Conservation (phyloP, 2,797 vertebrate genomes). For the Geotrypetes seraphini region DNA sequence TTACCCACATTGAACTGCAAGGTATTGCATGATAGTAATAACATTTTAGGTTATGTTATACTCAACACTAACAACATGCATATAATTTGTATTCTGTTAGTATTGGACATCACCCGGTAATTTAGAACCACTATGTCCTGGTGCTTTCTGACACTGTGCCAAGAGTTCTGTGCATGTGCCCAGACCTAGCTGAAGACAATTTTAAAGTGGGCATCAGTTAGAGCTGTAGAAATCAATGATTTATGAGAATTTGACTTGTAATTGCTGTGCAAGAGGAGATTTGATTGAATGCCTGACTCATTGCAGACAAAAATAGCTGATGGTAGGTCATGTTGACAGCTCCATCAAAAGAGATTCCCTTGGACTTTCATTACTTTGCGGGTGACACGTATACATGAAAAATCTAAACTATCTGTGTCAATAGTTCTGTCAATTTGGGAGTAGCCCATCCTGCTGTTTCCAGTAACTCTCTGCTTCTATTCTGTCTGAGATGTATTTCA, state of each 20-base stretch:
- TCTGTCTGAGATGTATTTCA: neutral
- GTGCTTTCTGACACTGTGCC: too few species aligned
- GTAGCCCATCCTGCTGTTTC: neutral
- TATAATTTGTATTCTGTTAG: too few species aligned
- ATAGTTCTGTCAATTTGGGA: neutral
- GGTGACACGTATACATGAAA: neutral
- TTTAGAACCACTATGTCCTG: too few species aligned
- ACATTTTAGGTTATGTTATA: too few species aligned
- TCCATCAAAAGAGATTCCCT: neutral
- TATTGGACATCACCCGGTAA: too few species aligned
- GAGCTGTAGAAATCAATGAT: neutral
- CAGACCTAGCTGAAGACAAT: too few species aligned
- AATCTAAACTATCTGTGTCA: neutral
- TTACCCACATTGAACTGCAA: too few species aligned
- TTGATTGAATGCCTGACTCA: neutral
- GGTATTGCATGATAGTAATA: too few species aligned
- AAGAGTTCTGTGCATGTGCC: too few species aligned
- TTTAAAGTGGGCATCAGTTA: too few species aligned
- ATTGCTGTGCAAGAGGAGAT: neutral
- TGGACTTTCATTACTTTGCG: neutral
- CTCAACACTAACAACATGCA: too few species aligned
- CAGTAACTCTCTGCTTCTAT: neutral
- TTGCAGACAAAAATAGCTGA: neutral
- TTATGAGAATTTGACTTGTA: neutral
- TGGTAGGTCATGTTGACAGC: neutral